Evolutionary conservation across 2,797 vertebrate species (phyloP), one percentile per base, ranked within the genome.

Genomic region (Tadarida brasiliensis): DNA sequence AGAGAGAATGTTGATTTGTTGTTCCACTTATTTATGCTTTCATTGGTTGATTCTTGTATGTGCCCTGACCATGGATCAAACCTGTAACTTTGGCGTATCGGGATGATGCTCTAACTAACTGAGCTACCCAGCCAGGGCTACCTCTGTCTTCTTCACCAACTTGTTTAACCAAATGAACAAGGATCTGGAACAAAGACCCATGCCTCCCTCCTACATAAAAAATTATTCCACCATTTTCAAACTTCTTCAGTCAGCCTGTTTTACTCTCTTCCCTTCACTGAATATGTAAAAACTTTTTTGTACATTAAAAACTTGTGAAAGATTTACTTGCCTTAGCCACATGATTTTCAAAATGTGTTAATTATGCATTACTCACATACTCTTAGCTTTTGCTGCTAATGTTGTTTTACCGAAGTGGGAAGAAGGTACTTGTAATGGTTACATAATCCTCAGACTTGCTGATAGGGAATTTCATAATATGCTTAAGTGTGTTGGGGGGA

Each of bases 341-440:
- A 19, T 80, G 24, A 56, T 94, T 94, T 95, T 92, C 88, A 88
- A 85, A 65, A 83, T 89, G 95, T 90, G 86, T 90, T 96, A 88
- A 96, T 95, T 95, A 90, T 87, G 78, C 47, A 87, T 92, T 96
- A 88, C 51, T 95, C 54, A 83, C 35, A 86, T 35, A 78, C 61
- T 92, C 90, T 94, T 77, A 97, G 86, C 30, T 95, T 94, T 95
- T 61, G 35, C 57, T 96, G 86, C 78, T 92, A 90, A 89, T 96
- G 73, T 67, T 44, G 33, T 95, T 88, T 74, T 91, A 92, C 91
- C 91, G 33, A 80, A 90, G 67, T 76, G 65, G 24, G 39, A 47
- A 94, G 74, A 92, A 88, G 39, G n/a, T 76, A 59, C 24, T 78
- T 88, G 57, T 16, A 85, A 26, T 57, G 44, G 51, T 96, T 97